Evolutionary conservation across 2,888 invertebrate genomes (phyloP).

Genomic region (Aporophyla lueneburgensis): DNA sequence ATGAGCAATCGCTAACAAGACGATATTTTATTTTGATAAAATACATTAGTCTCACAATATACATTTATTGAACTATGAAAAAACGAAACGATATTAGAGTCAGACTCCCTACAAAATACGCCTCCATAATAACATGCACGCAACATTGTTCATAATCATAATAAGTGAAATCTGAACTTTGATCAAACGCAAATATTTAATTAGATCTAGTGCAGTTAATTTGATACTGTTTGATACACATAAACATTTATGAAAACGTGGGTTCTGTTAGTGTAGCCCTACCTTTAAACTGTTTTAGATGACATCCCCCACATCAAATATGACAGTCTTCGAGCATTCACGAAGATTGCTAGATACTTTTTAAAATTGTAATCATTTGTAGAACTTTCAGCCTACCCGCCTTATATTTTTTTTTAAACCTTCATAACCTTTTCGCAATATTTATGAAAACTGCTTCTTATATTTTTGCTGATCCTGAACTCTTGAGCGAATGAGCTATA

Average conservation of each 20-base stretch:
- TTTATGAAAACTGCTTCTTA: background rate
- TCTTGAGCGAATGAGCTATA: background rate
- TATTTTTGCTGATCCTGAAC: background rate
- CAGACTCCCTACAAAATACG: background rate
- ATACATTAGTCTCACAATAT: background rate
- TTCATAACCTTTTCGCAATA: no score
- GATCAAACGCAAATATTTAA: background rate
- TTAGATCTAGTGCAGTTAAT: background rate
- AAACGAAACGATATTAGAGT: slow-evolving; percentile 9
- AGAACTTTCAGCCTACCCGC: background rate
- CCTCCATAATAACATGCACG: background rate
- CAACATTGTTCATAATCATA: background rate
- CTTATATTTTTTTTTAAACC: background rate
- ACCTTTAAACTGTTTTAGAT: slow-evolving; percentile 25
- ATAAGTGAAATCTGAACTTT: background rate
- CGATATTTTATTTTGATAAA: background rate
- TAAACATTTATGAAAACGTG: background rate
- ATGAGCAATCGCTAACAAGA: background rate
- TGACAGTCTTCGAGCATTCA: slow-evolving; percentile 26
- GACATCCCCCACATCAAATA: slow-evolving; percentile 13
- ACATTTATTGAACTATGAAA: no score
- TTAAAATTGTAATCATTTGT: background rate
- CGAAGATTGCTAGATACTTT: slow-evolving; percentile 3
- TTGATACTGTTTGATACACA: background rate
- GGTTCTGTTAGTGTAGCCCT: slow-evolving; percentile 2